Evolutionary conservation across 2,113 vertebrate genomes (phyloP).

Genomic region (Cavia porcellus): DNA sequence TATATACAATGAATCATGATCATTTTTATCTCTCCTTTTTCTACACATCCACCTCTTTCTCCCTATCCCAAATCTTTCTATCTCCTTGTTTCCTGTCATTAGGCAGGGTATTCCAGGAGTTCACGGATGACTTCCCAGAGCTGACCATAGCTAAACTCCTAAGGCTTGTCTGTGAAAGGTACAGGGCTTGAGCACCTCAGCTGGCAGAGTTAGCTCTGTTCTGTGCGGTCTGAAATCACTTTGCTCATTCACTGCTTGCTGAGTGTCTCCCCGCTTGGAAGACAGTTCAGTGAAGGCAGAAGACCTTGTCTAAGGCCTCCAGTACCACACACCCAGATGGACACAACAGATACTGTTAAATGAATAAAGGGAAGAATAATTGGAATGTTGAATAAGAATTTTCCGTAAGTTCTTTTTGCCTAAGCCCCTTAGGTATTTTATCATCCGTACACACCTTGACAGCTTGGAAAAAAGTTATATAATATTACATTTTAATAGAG

Average conservation of each 20-base stretch:
- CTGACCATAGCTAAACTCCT: neutral
- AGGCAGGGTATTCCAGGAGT: neutral
- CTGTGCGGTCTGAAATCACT: neutral
- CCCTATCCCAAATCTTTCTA: neutral
- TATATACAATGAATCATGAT: neutral
- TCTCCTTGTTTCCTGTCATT: neutral
- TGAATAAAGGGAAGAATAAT: neutral
- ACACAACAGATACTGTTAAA: neutral
- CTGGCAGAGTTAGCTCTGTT: neutral
- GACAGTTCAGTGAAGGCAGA: neutral
- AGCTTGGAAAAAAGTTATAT: conserved; percentile 34
- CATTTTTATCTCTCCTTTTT: neutral
- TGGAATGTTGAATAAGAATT: neutral
- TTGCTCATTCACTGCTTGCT: neutral
- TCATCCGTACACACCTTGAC: neutral
- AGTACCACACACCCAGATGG: neutral
- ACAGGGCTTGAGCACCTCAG: neutral
- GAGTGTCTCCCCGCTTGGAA: neutral
- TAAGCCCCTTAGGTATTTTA: neutral
- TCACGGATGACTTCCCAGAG: neutral
- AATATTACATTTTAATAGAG: conserved; percentile 63
- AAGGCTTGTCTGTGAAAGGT: neutral
- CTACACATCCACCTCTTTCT: neutral
- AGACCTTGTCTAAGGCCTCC: neutral
- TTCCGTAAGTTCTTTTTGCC: neutral